Conservation (phyloP, 2,113 vertebrate genomes). For the Macrotus californicus region DNA sequence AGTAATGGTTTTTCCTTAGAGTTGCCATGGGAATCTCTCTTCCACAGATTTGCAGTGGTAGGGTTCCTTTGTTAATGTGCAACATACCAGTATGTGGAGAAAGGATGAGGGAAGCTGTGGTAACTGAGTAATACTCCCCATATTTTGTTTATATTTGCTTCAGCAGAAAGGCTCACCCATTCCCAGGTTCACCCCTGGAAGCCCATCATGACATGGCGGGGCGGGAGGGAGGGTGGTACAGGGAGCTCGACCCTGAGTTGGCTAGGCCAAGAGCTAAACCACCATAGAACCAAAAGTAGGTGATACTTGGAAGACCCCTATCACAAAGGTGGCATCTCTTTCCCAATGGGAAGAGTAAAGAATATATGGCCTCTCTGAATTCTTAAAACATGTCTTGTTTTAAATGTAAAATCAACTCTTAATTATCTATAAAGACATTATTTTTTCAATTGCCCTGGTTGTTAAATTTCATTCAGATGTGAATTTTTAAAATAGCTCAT, state of each 20-base stretch:
- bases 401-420: neutral
- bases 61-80: neutral
- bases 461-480: neutral
- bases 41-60: neutral
- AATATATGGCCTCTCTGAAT: neutral
- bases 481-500: neutral
- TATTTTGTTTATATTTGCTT: neutral
- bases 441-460: neutral
- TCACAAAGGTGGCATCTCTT: neutral
- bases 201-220: neutral
- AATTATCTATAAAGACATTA: neutral
- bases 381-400: neutral
- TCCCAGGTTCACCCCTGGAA: neutral
- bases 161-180: neutral
- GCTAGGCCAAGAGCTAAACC: neutral
- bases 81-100: neutral
- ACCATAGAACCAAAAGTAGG: accelerated
- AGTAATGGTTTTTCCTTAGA: neutral
- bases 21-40: neutral
- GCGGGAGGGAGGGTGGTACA: too few species aligned
- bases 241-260: neutral
- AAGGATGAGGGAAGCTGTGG: neutral
- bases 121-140: neutral
- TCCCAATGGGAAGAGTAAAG: neutral
- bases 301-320: neutral